Percentiles rank a stretch among this genome's conserved stretches.
phyloP scores from a whole-genome alignment of 2,797 vertebrate genomes.

The Clarias laeviceps region DNA sequence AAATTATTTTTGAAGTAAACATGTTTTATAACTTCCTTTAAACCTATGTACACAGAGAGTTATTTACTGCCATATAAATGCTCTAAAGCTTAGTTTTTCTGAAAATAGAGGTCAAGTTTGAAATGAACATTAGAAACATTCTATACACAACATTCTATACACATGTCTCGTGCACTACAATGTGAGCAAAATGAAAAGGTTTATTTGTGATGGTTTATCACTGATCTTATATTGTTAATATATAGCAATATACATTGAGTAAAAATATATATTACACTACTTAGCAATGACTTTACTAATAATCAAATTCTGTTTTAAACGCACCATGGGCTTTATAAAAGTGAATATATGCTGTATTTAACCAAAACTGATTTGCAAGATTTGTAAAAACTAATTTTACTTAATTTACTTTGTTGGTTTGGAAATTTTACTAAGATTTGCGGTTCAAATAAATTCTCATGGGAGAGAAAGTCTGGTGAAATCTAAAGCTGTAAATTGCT shows the following conservation, averaged over 20 bases:
- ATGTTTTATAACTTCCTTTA: conserved; percentile 71
- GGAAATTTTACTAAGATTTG: conserved; percentile 11
- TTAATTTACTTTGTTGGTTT: not conserved
- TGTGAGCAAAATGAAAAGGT: not conserved
- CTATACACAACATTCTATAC: not conserved
- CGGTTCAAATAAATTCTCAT: conserved; percentile 9
- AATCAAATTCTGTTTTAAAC: not conserved
- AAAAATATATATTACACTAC: not conserved
- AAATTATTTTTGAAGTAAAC: conserved; percentile 75
- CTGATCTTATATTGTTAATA: not conserved
- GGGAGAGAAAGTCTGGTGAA: conserved; percentile 1
- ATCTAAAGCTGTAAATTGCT: conserved; percentile 26
- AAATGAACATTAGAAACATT: not conserved
- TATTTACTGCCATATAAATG: not conserved
- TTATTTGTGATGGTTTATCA: not conserved
- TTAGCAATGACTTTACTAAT: not conserved
- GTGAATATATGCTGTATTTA: not conserved
- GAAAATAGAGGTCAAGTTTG: not conserved
- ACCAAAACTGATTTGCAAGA: not conserved
- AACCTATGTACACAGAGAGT: conserved; percentile 61
- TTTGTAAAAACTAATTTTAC: conserved; percentile 20
- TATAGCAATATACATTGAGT: not conserved
- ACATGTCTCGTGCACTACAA: no score
- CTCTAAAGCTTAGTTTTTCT: not conserved
- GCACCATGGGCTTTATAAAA: not conserved